Conservation (phyloP, 2,797 vertebrate genomes). For the Lagocephalus sceleratus region DNA sequence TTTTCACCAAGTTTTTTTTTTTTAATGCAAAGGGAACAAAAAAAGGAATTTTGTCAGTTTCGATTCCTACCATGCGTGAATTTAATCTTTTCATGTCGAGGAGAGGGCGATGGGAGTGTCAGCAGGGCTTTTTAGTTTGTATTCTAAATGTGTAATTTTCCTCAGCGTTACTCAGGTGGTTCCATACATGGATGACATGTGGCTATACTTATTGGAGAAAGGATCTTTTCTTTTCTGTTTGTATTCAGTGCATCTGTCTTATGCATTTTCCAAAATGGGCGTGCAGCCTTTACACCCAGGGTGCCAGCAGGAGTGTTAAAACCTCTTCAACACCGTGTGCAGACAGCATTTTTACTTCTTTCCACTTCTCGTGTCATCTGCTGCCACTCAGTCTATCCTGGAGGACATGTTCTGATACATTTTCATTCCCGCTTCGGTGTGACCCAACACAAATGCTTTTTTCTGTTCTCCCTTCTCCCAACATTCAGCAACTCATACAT, state of each 20-base stretch:
- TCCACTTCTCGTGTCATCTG: constrained; percentile 18
- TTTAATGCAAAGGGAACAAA: constrained; percentile 11
- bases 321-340: constrained; percentile 44
- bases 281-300: constrained; percentile 53
- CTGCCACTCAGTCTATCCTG: constrained; percentile 32
- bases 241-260: neutral
- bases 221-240: constrained; percentile 32
- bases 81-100: constrained; percentile 21
- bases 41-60: constrained; percentile 4
- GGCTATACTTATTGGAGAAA: constrained; percentile 41
- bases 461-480: constrained; percentile 33
- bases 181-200: constrained; percentile 39
- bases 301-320: constrained; percentile 65
- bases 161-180: constrained; percentile 27
- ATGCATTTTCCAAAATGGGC: constrained; percentile 6
- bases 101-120: constrained; percentile 22
- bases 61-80: constrained; percentile 11
- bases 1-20: constrained; percentile 13
- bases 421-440: constrained; percentile 48
- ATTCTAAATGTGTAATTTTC: constrained; percentile 53
- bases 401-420: constrained; percentile 56
- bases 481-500: constrained; percentile 29
- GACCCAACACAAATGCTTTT: constrained; percentile 23
- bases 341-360: constrained; percentile 49
- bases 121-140: constrained; percentile 37